Conservation (phyloP, 2,888 invertebrate genomes). For the Aphelenchoides bicaudatus region DNA sequence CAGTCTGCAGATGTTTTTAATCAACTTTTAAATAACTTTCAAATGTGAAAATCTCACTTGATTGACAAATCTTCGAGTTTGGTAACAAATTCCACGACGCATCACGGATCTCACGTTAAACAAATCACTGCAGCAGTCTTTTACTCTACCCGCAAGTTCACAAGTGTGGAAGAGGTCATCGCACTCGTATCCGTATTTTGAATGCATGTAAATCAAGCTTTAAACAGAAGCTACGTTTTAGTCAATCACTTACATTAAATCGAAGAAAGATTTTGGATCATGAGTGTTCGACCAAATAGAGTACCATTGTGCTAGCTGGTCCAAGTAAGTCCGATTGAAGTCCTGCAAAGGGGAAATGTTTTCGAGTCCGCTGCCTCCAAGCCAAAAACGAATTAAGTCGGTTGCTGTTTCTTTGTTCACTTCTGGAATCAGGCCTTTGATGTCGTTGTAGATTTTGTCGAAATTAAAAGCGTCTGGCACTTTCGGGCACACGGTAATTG, state of each 20-base stretch:
- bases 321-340: conserved; percentile 48
- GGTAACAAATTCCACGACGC: conserved; percentile 54
- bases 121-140: conserved; percentile 48
- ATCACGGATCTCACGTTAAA: conserved; percentile 45
- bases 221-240: too few relatives aligned
- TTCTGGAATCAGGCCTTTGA: conserved; percentile 37
- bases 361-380: conserved; percentile 53
- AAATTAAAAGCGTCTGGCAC: conserved; percentile 50
- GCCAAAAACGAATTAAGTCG: conserved; percentile 43
- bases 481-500: conserved; percentile 55
- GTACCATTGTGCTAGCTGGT: conserved; percentile 41
- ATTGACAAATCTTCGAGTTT: conserved; percentile 44
- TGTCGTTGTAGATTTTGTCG: conserved; percentile 37
- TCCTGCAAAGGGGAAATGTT: conserved; percentile 47
- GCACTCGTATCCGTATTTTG: conserved; percentile 53
- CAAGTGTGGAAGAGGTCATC: conserved; percentile 52
- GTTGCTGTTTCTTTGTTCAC: conserved; percentile 32
- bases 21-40: background rate
- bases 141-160: conserved; percentile 44
- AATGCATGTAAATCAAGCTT: too few relatives aligned
- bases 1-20: conserved; percentile 38
- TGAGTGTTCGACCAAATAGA: conserved; percentile 48
- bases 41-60: conserved; percentile 29
- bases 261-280: conserved; percentile 42
- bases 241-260: conserved; percentile 46